These are phyloP conservation scores for Dryococelus australis DNA, from an alignment of 2,888 invertebrate genomes.

Conservation along the genomic window DNA sequence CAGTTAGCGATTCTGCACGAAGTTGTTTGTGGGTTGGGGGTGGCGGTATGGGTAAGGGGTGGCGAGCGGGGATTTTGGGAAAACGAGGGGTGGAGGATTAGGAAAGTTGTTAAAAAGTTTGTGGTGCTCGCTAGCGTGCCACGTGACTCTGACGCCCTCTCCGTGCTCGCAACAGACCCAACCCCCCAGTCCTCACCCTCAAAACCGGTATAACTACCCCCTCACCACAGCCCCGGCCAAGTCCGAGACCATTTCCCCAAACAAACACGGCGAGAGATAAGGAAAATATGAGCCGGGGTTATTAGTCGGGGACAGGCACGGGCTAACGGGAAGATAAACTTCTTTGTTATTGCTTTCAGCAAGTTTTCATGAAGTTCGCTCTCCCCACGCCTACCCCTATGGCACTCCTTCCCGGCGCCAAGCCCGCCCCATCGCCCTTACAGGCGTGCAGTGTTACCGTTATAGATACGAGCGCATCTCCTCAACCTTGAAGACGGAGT, in stretches of 20 bases:
- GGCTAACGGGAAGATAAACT: neutral
- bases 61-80: neutral
- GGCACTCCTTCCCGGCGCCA: neutral
- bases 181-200: neutral
- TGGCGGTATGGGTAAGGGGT: too few relatives aligned
- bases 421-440: neutral
- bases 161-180: neutral
- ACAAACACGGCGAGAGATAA: slow-evolving; percentile 10
- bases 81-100: neutral
- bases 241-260: slow-evolving; percentile 6
- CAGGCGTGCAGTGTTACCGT: neutral
- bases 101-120: slow-evolving; percentile 16
- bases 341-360: slow-evolving; percentile 16
- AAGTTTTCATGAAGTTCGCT: neutral
- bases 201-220: neutral
- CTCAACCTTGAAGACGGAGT: neutral
- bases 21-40: neutral
- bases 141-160: neutral
- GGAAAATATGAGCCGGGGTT: slow-evolving; percentile 7
- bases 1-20: slow-evolving; percentile 16
- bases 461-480: neutral
- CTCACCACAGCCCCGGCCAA: neutral
- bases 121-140: slow-evolving; percentile 16
- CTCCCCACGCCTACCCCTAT: neutral
- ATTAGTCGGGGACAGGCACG: slow-evolving; percentile 16